Conservation (phyloP, 2,888 invertebrate genomes). For the Acleris cristana region DNA sequence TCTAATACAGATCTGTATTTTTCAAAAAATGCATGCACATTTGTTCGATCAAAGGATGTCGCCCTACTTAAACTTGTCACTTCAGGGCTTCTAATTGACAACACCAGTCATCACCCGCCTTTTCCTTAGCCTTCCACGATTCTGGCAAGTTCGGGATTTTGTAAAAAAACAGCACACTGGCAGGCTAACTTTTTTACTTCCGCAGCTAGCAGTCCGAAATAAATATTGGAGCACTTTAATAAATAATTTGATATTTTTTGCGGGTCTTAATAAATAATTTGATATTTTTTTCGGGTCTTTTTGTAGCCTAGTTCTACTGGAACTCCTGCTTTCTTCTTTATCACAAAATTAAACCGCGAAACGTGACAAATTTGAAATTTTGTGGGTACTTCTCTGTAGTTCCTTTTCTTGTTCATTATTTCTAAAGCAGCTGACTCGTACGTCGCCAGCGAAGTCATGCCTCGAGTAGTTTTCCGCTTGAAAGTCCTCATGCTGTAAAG, state of each 20-base stretch:
- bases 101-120: conserved; percentile 11
- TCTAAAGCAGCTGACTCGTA: conserved; percentile 18
- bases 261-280: neutral
- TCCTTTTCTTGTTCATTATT: conserved; percentile 16
- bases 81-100: conserved; percentile 30
- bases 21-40: conserved; percentile 39
- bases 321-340: conserved; percentile 2
- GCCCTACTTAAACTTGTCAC: conserved; percentile 34
- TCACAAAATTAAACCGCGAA: neutral
- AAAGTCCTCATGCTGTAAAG: conserved; percentile 7
- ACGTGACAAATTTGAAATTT: neutral
- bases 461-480: conserved; percentile 7
- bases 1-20: conserved; percentile 32
- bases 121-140: conserved; percentile 1
- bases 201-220: conserved; percentile 10
- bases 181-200: conserved; percentile 9
- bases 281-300: conserved; percentile 1
- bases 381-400: conserved; percentile 17
- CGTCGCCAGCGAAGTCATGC: conserved; percentile 4
- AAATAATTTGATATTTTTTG: conserved; percentile 3
- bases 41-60: conserved; percentile 39
- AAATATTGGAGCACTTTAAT: conserved; percentile 7
- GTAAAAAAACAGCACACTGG: conserved; percentile 9
- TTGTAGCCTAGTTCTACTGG: conserved; percentile 1
- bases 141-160: conserved; percentile 10